phyloP scores from a whole-genome alignment of 2,888 invertebrate genomes.

The Clanis bilineata region DNA sequence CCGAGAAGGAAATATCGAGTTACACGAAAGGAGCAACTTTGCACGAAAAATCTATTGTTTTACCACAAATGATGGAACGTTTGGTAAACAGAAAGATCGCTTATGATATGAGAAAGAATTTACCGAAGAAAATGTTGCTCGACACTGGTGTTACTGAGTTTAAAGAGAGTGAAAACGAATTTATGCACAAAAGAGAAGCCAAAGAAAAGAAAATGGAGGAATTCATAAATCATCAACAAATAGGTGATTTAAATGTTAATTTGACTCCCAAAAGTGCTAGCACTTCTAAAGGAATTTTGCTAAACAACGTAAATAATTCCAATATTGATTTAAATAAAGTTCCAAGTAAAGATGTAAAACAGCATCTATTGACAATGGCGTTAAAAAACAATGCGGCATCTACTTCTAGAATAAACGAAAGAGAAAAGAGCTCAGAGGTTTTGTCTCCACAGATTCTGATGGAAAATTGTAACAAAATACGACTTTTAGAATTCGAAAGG shows the following conservation, averaged over 20 bases:
- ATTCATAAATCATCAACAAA: not conserved
- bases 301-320: not conserved
- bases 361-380: not conserved
- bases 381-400: not conserved
- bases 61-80: constrained; percentile 5
- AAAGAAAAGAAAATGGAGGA: not conserved
- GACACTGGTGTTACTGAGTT: not conserved
- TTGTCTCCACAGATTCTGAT: constrained; percentile 30
- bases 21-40: not conserved
- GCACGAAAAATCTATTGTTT: not conserved
- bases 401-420: not conserved
- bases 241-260: not conserved
- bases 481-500: constrained; percentile 20
- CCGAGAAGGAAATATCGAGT: not conserved
- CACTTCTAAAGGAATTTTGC: not conserved
- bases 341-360: not conserved
- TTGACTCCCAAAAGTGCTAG: too few species aligned
- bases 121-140: not conserved
- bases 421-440: not conserved
- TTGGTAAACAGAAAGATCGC: not conserved
- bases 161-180: not conserved
- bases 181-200: not conserved
- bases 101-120: not conserved
- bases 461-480: constrained; percentile 44
- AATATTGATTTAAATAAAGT: not conserved